Evolutionary conservation across 2,888 invertebrate genomes (phyloP).

Genomic region (Acheta domesticus): DNA sequence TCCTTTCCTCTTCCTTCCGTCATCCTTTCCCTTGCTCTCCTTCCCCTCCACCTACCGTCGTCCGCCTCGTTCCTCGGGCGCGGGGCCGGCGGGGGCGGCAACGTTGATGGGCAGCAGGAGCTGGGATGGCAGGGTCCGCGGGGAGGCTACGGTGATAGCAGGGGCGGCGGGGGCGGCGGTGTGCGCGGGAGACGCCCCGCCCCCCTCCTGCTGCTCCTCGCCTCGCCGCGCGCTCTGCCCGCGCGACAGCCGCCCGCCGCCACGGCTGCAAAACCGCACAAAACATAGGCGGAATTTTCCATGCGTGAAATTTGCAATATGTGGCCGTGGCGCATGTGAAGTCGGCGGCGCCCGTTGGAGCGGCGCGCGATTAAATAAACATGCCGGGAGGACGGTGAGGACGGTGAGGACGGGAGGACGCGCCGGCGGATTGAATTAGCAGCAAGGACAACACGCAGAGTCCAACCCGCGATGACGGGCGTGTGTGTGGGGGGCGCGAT

Average conservation of each 20-base stretch:
- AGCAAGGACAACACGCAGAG: slow-evolving; percentile 6
- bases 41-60: not conserved
- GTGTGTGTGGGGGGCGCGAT: not conserved
- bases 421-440: not conserved
- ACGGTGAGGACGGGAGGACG: not conserved
- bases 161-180: no score
- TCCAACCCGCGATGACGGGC: not conserved
- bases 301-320: slow-evolving; percentile 10
- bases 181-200: no score
- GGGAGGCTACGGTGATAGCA: no score
- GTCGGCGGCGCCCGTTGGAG: not conserved
- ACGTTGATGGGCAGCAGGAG: no score
- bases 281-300: not conserved
- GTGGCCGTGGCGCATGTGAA: not conserved
- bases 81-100: no score
- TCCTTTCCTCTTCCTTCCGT: no score
- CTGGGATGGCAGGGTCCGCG: no score
- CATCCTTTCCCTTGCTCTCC: not conserved
- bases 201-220: not conserved
- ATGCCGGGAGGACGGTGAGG: not conserved
- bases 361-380: slow-evolving; percentile 3
- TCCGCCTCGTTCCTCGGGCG: not conserved
- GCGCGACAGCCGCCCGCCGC: not conserved
- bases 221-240: not conserved
- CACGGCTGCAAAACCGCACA: not conserved